Base-by-base conservation (phyloP, 2,797 vertebrate genomes). In the Kryptolebias ocellatus region DNA sequence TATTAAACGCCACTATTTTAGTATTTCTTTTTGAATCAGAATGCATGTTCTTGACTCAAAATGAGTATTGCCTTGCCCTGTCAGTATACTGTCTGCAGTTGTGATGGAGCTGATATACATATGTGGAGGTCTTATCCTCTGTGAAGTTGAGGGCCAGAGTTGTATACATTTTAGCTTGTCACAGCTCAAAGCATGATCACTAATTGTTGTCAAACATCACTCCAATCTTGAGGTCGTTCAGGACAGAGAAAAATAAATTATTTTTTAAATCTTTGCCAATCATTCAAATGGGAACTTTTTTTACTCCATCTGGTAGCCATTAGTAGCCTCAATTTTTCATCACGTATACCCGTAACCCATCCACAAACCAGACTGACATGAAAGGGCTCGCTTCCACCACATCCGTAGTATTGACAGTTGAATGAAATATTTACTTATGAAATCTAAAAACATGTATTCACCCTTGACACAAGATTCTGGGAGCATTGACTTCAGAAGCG, bases 361-460 rank as follows among this genome's bases (percentile, higher is more conserved):
- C 82, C 79, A 80, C 78, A 80, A 89, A 83, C 80, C 70, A 73
- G 74, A 84, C 62, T 80, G 77, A 93, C 90, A 92, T 93, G 88
- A 94, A 94, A 94, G 89, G 79, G 53, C 71, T 87, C 72, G 89
- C 71, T 78, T 79, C 64, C 76, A 83, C 75, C 72, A 80, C 80
- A 87, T 78, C 83, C 80, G 81, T 84, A 82, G 78, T 89, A 88
- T 90, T 92, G 92, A 93, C 92, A 90, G 91, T 89, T 92, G 86
- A 92, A 93, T 93, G 80, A 93, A 94, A 93, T 94, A 93, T 94
- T 93, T 93, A 94, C 93, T 93, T 91, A 88, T 85, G 81, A 85
- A 93, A 92, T 94, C 88, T 92, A 93, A 92, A 93, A 93, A 94
- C 92, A 94, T 92, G 89, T 91, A 93, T 93, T 94, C 92, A 93